Percentiles rank a stretch among this genome's conserved stretches.
Evolutionary conservation across 2,797 vertebrate genomes (phyloP).

Genomic region (Argya squamiceps): DNA sequence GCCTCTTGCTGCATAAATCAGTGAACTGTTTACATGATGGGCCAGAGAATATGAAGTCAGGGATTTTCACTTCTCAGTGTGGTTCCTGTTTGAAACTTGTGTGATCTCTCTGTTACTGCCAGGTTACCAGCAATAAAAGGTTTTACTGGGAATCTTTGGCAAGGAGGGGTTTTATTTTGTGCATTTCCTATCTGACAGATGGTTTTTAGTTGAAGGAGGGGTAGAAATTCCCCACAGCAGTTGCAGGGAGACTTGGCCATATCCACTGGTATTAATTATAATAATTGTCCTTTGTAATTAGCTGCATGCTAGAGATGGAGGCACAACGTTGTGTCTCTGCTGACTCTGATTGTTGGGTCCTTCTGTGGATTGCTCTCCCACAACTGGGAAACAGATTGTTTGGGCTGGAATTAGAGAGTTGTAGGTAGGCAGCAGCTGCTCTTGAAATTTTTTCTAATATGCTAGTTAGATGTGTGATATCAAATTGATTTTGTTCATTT

Average conservation of each 20-base stretch:
- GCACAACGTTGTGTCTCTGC: slow-evolving; percentile 13
- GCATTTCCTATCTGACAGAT: slow-evolving; percentile 61
- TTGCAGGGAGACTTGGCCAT: slow-evolving; percentile 65
- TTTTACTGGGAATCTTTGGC: slow-evolving; percentile 45
- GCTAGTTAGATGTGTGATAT: slow-evolving; percentile 39
- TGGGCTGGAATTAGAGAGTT: slow-evolving; percentile 59
- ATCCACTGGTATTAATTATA: slow-evolving; percentile 68
- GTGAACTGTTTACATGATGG: not conserved
- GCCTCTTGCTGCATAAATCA: not conserved
- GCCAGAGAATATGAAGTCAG: not conserved
- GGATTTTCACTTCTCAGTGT: not conserved
- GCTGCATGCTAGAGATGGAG: slow-evolving; percentile 1
- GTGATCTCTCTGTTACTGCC: not conserved
- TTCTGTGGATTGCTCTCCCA: slow-evolving; percentile 31
- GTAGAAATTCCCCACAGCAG: slow-evolving; percentile 66
- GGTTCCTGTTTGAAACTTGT: slow-evolving; percentile 1
- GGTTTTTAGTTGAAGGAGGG: slow-evolving; percentile 51
- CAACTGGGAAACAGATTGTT: slow-evolving; percentile 69
- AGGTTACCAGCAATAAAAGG: slow-evolving; percentile 3
- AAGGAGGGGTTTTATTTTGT: slow-evolving; percentile 28
- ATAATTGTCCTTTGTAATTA: slow-evolving; percentile 66
- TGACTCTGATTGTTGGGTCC: slow-evolving; percentile 52
- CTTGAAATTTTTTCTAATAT: slow-evolving; percentile 25
- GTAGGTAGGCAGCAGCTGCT: slow-evolving; percentile 68
- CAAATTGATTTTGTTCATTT: slow-evolving; percentile 60